phyloP scores from a whole-genome alignment of 2,113 vertebrate genomes.

The Gymnorhina tibicen region DNA sequence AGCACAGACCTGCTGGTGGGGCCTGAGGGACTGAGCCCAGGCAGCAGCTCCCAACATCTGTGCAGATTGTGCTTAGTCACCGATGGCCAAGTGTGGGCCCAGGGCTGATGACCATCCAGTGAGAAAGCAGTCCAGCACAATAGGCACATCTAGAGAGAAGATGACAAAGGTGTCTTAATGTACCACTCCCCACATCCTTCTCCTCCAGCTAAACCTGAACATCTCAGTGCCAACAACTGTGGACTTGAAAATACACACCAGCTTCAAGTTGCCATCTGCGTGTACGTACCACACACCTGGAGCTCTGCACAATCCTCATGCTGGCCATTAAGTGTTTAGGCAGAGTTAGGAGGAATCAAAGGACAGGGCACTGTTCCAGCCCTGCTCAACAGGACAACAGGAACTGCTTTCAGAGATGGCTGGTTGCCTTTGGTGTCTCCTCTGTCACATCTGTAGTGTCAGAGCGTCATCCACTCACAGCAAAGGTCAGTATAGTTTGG shows the following conservation, averaged over 20 bases:
- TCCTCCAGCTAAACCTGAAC: background rate
- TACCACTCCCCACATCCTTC: background rate
- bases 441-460: background rate
- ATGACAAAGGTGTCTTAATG: background rate
- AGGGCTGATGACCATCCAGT: background rate
- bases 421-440: background rate
- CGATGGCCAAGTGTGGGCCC: rapidly evolving
- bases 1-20: background rate
- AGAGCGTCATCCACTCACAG: background rate
- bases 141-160: background rate
- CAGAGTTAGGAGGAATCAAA: background rate
- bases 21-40: background rate
- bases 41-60: background rate
- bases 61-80: background rate
- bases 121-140: background rate
- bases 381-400: background rate
- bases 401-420: background rate
- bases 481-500: background rate
- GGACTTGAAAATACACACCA: background rate
- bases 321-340: background rate
- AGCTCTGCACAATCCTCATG: background rate
- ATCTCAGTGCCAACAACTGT: background rate
- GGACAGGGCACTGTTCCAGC: background rate
- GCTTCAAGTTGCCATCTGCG: background rate
- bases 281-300: background rate